phyloP scores from a whole-genome alignment of 1,140 invertebrate genomes.

The Hylyphantes graminicola region DNA sequence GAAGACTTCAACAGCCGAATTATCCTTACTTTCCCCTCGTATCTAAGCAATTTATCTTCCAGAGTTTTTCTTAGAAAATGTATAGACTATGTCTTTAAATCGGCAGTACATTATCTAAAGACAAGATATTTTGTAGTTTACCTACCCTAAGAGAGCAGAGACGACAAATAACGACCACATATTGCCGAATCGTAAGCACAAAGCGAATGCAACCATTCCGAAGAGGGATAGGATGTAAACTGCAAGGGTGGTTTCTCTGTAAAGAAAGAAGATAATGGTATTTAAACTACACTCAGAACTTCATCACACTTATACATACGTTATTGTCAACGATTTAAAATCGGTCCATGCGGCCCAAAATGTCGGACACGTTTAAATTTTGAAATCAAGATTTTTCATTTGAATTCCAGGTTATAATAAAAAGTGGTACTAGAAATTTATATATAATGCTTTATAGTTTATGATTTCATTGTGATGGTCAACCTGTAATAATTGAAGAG shows the following conservation, averaged over 20 bases:
- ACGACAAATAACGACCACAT: constrained; percentile 70
- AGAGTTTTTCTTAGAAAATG: no score
- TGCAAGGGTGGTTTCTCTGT: constrained; percentile 69
- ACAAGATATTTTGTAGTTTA: not conserved
- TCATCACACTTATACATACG: not conserved
- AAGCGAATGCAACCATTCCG: constrained; percentile 71
- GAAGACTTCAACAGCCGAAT: no score
- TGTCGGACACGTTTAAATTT: not conserved
- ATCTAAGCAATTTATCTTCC: no score
- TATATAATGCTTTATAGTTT: no score
- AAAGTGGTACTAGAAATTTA: no score
- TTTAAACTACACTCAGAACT: not conserved
- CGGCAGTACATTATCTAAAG: no score
- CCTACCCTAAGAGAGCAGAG: constrained; percentile 68
- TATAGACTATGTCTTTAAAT: no score
- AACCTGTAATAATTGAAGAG: no score
- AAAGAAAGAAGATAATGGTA: constrained; percentile 58
- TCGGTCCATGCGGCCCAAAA: not conserved
- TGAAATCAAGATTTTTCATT: no score
- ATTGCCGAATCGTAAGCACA: constrained; percentile 65
- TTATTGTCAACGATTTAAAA: not conserved
- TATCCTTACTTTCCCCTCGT: no score
- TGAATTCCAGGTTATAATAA: no score
- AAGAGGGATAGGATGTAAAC: constrained; percentile 71
- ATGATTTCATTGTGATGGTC: no score